Evolutionary conservation across 2,113 vertebrate species (phyloP), one percentile per base, ranked within the genome.

Genomic region (Boulengeromyrus knoepffleri): DNA sequence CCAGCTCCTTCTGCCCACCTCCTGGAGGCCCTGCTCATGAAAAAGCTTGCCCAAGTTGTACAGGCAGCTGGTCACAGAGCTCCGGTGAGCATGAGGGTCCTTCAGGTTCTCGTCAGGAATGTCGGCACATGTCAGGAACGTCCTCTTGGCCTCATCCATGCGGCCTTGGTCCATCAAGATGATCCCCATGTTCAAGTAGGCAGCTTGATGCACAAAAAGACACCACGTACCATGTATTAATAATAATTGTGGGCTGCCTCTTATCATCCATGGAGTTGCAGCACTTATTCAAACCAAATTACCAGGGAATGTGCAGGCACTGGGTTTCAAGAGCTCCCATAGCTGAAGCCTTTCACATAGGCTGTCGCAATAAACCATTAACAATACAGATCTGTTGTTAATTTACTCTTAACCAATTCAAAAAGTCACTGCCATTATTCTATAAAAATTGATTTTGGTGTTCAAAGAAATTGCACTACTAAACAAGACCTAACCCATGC

Each of bases 121-220:
- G 90, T 99, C 97, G 0, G 99, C 98, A 89, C 99, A 99, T 93
- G 98, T 99, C 8, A 99, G 92, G 88, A 99, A 99, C 0, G 98
- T 99, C 27, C 95, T 96, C 90, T 97, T 97, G 91, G 98, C 97
- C 94, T 99, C 99, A 19, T 99, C 98, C 3, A 95, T 95, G 89
- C 95, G 98, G 46, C 97, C 99, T 95, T 99, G 98, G 92, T 98
- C 99, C 99, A 99, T 99, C 77, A 98, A 94, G 92, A 99, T 97
- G 93, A 99, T 99, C 83, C 99, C 99, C 0, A 98, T 99, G 95
- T 99, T 99, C 96, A 99, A 97, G 97, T 99, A 99, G 3, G 98
- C 99, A 92, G 98, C 99, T 99, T 94, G 42, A 74, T 21, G 39
- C 24, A 66, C 39, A 85, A 9, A 46, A 45, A 88, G 7, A 88